Evolutionary conservation across 1,140 invertebrate genomes (phyloP).

Genomic region (Sesamia nonagrioides): DNA sequence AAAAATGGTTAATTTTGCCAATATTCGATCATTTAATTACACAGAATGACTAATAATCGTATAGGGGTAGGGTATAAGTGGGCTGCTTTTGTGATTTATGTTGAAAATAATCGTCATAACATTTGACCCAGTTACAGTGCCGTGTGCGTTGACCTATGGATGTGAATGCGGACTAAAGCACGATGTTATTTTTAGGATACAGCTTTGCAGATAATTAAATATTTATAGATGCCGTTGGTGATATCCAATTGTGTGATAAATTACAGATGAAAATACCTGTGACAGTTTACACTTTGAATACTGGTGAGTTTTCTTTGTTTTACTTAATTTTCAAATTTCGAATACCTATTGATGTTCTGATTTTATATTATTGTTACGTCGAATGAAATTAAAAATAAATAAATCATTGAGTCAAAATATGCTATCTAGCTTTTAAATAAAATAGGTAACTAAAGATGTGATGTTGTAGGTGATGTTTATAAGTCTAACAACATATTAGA

Average conservation of each 20-base stretch:
- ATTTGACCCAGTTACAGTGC: slow-evolving; percentile 84
- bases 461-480: background rate
- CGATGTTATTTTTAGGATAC: slow-evolving; percentile 86
- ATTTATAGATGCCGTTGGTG: slow-evolving; percentile 82
- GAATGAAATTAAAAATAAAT: background rate
- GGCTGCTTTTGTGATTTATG: slow-evolving; percentile 52
- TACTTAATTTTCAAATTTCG: slow-evolving; percentile 16
- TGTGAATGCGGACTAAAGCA: slow-evolving; percentile 81
- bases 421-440: no score
- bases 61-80: slow-evolving; percentile 35
- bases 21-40: slow-evolving; percentile 26
- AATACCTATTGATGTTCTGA: background rate
- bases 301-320: slow-evolving; percentile 80
- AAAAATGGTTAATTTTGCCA: slow-evolving; percentile 46
- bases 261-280: slow-evolving; percentile 59
- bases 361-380: background rate
- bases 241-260: slow-evolving; percentile 71
- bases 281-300: slow-evolving; percentile 64
- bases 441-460: no score
- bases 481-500: slow-evolving; percentile 1
- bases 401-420: background rate
- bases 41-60: slow-evolving; percentile 41
- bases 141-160: slow-evolving; percentile 85
- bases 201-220: slow-evolving; percentile 86
- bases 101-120: slow-evolving; percentile 73